These are phyloP conservation scores for Scaptomyza tumidula DNA, from an alignment of 2,888 invertebrate species.

Conservation along the genomic window DNA sequence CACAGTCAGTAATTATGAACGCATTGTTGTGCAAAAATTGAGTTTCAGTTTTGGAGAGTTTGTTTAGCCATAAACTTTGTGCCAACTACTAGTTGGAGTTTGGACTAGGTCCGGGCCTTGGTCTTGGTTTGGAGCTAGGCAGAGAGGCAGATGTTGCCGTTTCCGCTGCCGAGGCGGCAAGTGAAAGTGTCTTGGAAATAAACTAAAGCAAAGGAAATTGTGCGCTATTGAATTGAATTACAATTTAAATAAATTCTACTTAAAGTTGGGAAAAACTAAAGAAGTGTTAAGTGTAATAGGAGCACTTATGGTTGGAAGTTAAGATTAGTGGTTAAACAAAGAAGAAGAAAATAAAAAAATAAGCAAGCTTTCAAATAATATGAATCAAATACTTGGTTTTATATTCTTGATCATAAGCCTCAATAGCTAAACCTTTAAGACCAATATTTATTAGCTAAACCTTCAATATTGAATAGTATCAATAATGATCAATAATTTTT, in stretches of 20 bases:
- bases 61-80: conserved; percentile 63
- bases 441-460: too few relatives aligned
- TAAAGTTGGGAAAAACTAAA: neutral
- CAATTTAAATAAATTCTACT: conserved; percentile 1
- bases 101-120: neutral
- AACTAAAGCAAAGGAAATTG: conserved; percentile 1
- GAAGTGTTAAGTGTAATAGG: neutral
- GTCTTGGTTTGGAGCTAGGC: conserved; percentile 6
- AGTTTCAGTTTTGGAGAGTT: conserved; percentile 63
- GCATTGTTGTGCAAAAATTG: conserved; percentile 77
- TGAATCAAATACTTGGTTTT: too few relatives aligned
- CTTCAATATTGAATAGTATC: too few relatives aligned
- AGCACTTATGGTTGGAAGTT: too few relatives aligned
- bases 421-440: too few relatives aligned
- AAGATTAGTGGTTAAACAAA: too few relatives aligned
- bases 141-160: conserved; percentile 50
- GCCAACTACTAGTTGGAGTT: conserved; percentile 22
- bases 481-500: too few relatives aligned
- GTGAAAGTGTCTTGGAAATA: conserved; percentile 35
- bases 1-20: conserved; percentile 64
- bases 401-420: too few relatives aligned
- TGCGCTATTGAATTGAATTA: neutral
- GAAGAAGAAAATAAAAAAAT: too few relatives aligned
- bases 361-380: too few relatives aligned
- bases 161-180: conserved; percentile 47